These are phyloP conservation scores for Muraenolepis orangiensis DNA, from an alignment of 2,797 vertebrate genomes.

Conservation along the genomic window DNA sequence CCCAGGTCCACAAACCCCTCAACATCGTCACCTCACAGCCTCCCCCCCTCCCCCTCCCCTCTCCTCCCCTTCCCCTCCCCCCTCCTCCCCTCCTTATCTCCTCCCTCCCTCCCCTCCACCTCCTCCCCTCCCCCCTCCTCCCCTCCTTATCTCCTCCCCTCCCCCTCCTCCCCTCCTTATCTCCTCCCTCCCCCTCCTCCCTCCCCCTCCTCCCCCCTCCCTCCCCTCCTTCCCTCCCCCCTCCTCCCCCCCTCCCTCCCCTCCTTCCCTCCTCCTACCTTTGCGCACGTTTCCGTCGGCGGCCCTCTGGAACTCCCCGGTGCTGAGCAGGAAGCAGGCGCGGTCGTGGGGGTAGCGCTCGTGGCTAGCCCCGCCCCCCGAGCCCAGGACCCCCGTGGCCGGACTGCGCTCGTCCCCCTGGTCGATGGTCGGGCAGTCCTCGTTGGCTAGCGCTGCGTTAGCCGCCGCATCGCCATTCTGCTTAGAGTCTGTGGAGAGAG, in stretches of 20 bases:
- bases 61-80: no score
- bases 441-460: conserved; percentile 86
- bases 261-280: conserved; percentile 73
- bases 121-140: no score
- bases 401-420: conserved; percentile 91
- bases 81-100: no score
- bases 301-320: conserved; percentile 84
- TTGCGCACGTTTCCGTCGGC: conserved; percentile 90
- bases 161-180: neutral
- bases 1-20: no score
- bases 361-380: conserved; percentile 65
- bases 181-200: conserved; percentile 17
- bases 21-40: no score
- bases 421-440: conserved; percentile 91
- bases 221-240: conserved; percentile 16
- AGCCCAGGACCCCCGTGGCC: conserved; percentile 69
- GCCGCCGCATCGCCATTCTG: conserved; percentile 85
- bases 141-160: neutral
- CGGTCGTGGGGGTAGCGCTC: conserved; percentile 88
- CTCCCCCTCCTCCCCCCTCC: conserved; percentile 36
- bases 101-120: no score
- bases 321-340: conserved; percentile 89
- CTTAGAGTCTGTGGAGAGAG: conserved; percentile 77
- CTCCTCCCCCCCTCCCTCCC: neutral
- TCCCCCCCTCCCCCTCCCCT: no score